Evolutionary conservation across 1,140 invertebrate genomes (phyloP).

Genomic region (Leptopilina clavipes): DNA sequence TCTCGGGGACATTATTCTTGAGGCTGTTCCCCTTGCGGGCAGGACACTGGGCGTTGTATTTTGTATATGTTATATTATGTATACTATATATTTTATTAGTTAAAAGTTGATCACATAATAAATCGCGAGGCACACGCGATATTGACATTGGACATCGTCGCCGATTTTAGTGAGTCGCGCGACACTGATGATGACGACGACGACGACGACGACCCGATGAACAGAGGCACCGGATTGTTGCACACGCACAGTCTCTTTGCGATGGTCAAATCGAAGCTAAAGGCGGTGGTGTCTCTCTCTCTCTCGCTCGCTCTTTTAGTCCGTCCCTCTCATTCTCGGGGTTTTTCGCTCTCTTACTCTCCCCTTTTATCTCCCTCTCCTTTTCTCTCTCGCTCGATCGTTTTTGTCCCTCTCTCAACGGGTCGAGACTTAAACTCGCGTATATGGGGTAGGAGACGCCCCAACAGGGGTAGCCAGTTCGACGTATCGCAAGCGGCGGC

Average conservation of each 20-base stretch:
- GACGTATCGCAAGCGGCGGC: conserved; percentile 67
- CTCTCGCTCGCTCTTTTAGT: conserved; percentile 2
- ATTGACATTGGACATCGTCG: conserved; percentile 30
- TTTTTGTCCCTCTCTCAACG: conserved; percentile 32
- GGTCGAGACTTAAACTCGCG: conserved; percentile 37
- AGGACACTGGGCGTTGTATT: conserved; percentile 26
- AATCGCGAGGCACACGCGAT: conserved; percentile 17
- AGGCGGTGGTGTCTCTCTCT: conserved; percentile 38
- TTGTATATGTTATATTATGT: too few species aligned
- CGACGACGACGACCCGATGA: background rate
- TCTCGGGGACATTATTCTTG: conserved; percentile 24
- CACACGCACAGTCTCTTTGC: conserved; percentile 33
- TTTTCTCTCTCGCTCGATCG: background rate
- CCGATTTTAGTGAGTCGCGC: background rate
- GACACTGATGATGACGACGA: conserved; percentile 33
- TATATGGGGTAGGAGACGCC: conserved; percentile 66
- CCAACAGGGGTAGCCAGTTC: conserved; percentile 68
- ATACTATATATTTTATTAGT: too few species aligned
- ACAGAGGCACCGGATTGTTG: conserved; percentile 32
- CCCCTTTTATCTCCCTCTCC: background rate
- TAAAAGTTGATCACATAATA: background rate
- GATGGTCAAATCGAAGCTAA: conserved; percentile 41
- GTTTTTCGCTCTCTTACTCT: background rate
- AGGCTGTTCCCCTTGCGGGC: conserved; percentile 6
- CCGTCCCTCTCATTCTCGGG: background rate